Conservation (phyloP, 2,113 vertebrate genomes). For the Tenebrosternarchus preto region DNA sequence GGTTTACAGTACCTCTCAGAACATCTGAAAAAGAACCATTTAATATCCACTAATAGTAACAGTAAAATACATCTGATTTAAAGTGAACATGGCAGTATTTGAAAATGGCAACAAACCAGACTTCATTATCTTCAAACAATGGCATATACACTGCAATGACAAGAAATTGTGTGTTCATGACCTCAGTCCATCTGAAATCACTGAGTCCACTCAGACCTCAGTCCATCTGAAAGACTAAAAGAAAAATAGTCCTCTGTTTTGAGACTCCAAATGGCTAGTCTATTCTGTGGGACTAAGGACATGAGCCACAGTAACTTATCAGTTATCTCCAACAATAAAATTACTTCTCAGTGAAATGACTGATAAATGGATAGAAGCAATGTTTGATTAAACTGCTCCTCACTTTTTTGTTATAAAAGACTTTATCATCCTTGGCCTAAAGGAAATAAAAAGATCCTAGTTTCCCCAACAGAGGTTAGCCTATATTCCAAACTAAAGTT, state of each 20-base stretch:
- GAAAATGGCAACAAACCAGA: too few relatives aligned
- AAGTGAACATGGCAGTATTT: too few relatives aligned
- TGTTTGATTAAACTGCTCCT: constrained; percentile 1
- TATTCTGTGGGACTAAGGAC: too few relatives aligned
- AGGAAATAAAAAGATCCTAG: not conserved
- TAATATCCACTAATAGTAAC: too few relatives aligned
- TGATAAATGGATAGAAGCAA: not conserved
- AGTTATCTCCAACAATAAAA: too few relatives aligned
- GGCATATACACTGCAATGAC: too few relatives aligned
- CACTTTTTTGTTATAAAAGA: not conserved
- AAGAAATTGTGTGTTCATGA: not conserved
- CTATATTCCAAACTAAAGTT: constrained; percentile 37
- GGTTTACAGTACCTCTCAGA: not conserved
- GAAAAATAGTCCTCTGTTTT: not conserved
- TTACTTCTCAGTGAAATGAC: too few relatives aligned
- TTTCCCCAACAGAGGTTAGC: constrained; percentile 38
- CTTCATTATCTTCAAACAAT: too few relatives aligned
- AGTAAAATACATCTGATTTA: too few relatives aligned
- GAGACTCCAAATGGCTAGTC: too few relatives aligned
- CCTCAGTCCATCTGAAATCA: not conserved
- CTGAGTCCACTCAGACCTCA: too few relatives aligned
- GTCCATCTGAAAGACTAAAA: not conserved
- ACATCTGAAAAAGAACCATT: not conserved
- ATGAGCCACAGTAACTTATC: too few relatives aligned
- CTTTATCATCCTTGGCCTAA: not conserved